These are phyloP conservation scores for Tenebrosternarchus preto DNA, from an alignment of 2,113 vertebrate species.

Conservation along the genomic window DNA sequence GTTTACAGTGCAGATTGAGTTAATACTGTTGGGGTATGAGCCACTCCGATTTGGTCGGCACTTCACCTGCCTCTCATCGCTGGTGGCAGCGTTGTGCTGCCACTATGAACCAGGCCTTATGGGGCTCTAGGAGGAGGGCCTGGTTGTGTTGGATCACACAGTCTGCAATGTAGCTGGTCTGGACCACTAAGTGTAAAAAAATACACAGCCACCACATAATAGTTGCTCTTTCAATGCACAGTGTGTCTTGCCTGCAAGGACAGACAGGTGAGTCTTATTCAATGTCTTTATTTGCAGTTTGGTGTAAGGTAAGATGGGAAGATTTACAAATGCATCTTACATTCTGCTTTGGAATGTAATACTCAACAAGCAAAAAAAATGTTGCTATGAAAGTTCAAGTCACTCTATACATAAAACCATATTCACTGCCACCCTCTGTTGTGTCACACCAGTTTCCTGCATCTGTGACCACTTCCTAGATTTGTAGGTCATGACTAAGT, in stretches of 20 bases:
- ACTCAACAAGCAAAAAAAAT: neutral
- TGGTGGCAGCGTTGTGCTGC: neutral
- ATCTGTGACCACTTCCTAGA: slow-evolving; percentile 44
- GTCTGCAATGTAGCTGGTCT: neutral
- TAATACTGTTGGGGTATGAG: neutral
- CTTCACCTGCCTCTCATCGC: neutral
- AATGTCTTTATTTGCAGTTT: neutral
- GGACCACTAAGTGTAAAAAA: neutral
- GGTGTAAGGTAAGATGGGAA: neutral
- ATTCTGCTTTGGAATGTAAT: neutral
- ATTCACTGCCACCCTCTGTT: slow-evolving; percentile 1
- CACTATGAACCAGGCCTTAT: neutral
- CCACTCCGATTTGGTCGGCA: neutral
- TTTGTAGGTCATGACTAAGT: slow-evolving; percentile 16
- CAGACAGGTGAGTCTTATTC: too few species aligned
- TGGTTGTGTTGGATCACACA: neutral
- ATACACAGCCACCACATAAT: neutral
- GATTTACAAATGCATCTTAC: neutral
- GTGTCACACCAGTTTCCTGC: slow-evolving; percentile 29
- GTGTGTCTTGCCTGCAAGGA: too few species aligned
- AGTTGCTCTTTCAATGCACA: too few species aligned
- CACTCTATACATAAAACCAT: neutral
- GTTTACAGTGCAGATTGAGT: slow-evolving; percentile 16
- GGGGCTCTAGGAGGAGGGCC: neutral
- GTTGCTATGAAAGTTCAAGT: neutral